Evolutionary conservation across 2,113 vertebrate species (phyloP), one percentile per base, ranked within the genome.

Genomic region (Canis aureus): DNA sequence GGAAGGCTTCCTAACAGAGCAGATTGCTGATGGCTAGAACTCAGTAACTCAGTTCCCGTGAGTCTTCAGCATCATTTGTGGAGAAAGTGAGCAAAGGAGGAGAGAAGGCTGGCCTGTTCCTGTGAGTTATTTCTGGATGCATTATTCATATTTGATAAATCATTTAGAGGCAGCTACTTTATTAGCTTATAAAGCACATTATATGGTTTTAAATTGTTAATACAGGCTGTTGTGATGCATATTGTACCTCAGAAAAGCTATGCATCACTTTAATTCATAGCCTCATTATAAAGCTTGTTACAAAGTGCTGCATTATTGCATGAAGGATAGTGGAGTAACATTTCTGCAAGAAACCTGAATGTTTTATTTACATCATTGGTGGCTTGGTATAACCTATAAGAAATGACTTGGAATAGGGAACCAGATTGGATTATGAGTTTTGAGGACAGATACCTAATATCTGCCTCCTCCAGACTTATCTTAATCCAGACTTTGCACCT

Each of bases 71-170:
- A 59, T 85, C 87, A 60, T 81, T 69, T 64, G n/a, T 69, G 67
- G 66, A 83, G 55, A 71, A 88, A 95, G 69, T 55, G 12, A 85
- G 66, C 20, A 55, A 51, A 90, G 80, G 32, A 92, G 22, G 57
- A 32, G 23, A 43, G 80, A 78, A 92, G 55, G 76, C 84, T 96
- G 90, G 94, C 66, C 87, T 95, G 60, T 94, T 96, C 97, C 97
- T 91, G 84, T 98, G 96, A 97, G 96, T 97, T 98, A 96, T 98
- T 97, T 97, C 97, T 97, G 76, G 85, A 98, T 98, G 78, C 96
- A 98, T 98, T 98, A 98, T 98, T 98, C 97, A 98, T 96, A 97
- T 95, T 97, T 98, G 98, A 97, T 98, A 97, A 98, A 98, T 98
- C 98, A 98, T 95, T 98, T 96, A 98, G 81, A 97, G 78, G 95